Conservation (phyloP, 2,797 vertebrate genomes). For the Sardinella longiceps region DNA sequence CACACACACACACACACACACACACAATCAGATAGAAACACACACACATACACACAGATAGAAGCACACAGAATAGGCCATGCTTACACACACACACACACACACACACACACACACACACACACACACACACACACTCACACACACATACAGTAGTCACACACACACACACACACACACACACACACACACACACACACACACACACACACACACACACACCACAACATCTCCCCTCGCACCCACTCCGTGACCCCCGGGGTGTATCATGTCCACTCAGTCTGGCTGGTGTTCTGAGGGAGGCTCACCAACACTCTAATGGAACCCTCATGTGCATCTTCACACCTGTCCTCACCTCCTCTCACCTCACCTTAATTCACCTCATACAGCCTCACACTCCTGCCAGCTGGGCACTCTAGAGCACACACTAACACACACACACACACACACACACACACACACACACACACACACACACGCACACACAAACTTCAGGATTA, state of each 20-base stretch:
- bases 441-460: background rate
- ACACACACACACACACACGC: too few relatives aligned
- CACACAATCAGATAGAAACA: background rate
- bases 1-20: too few relatives aligned
- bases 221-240: background rate
- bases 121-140: background rate
- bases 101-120: background rate
- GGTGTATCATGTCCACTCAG: slow-evolving; percentile 1
- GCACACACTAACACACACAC: too few relatives aligned
- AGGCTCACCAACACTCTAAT: background rate
- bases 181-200: background rate
- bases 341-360: background rate
- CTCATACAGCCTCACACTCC: background rate
- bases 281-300: background rate
- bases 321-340: background rate
- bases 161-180: background rate
- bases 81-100: background rate
- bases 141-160: background rate
- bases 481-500: background rate
- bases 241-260: background rate
- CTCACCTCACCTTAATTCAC: background rate
- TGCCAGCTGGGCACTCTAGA: background rate
- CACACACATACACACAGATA: background rate
- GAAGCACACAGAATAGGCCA: background rate
- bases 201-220: background rate